A percentile compares a stretch with the other conserved stretches of the same genome.
These are phyloP conservation scores for Chelon labrosus DNA, from an alignment of 2,797 vertebrate genomes.

Conservation along the genomic window DNA sequence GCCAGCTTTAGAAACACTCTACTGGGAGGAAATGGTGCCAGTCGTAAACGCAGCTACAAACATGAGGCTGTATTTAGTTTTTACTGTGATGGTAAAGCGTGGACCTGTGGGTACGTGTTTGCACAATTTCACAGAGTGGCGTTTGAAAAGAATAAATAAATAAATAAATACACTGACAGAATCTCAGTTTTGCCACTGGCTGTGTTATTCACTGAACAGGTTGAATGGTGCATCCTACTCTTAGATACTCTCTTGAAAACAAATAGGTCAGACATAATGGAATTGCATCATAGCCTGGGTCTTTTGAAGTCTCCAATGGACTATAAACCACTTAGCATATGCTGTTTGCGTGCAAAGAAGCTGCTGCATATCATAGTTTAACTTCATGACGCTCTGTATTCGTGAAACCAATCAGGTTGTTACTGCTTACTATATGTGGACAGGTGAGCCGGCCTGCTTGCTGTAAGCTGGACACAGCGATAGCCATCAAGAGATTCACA, in stretches of 20 bases:
- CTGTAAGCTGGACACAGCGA: conserved; percentile 27
- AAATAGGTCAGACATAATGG: conserved; percentile 65
- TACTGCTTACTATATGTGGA: background rate
- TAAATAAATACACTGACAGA: conserved; percentile 20
- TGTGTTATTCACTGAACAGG: conserved; percentile 51
- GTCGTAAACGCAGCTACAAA: conserved; percentile 9
- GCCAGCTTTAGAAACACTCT: conserved; percentile 38
- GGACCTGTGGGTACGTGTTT: background rate
- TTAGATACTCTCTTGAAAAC: conserved; percentile 48
- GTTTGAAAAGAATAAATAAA: conserved; percentile 13
- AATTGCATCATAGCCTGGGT: conserved; percentile 40
- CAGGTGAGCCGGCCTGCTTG: conserved; percentile 31
- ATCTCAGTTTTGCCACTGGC: conserved; percentile 28
- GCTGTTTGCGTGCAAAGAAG: conserved; percentile 11
- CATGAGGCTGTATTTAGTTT: background rate
- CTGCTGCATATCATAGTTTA: conserved; percentile 1
- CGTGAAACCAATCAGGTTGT: conserved; percentile 8
- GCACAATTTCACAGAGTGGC: conserved; percentile 23
- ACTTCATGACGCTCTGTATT: conserved; percentile 13
- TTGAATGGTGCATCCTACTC: conserved; percentile 32
- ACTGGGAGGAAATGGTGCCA: conserved; percentile 1
- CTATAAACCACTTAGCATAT: conserved; percentile 40
- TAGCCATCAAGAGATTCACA: conserved; percentile 41
- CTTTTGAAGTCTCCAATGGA: conserved; percentile 36
- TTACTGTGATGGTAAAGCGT: conserved; percentile 2